Percentiles rank a stretch among this genome's conserved stretches.
phyloP scores from a whole-genome alignment of 1,140 invertebrate genomes.

The Lamellibrachia luymesi region DNA sequence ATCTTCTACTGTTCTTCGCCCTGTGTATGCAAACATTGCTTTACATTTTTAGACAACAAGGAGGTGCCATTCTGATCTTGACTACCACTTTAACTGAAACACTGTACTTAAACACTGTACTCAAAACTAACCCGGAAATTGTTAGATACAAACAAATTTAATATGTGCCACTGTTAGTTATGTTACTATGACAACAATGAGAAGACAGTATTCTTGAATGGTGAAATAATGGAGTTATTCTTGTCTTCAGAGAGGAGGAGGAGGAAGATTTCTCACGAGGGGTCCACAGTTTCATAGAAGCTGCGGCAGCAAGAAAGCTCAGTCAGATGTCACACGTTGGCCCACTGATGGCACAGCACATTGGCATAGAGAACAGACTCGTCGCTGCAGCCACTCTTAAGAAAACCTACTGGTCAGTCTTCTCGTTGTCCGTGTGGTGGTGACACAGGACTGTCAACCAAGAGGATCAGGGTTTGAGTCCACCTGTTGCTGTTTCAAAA shows the following conservation, averaged over 20 bases:
- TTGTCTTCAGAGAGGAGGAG: not conserved
- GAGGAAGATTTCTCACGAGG: conserved; percentile 16
- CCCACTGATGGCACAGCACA: not conserved
- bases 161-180: not conserved
- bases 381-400: not conserved
- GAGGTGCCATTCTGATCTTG: too few species aligned
- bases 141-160: not conserved
- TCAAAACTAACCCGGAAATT: too few species aligned
- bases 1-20: too few species aligned
- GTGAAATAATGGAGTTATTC: not conserved
- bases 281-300: not conserved
- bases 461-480: too few species aligned
- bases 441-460: too few species aligned
- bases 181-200: not conserved
- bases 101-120: too few species aligned
- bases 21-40: too few species aligned
- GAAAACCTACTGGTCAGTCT: conserved; percentile 14
- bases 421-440: not conserved
- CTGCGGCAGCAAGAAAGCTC: not conserved
- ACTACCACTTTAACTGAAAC: too few species aligned
- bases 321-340: not conserved
- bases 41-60: too few species aligned
- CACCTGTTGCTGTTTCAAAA: too few species aligned
- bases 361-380: conserved; percentile 14
- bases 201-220: not conserved